Base-by-base conservation (phyloP, 2,797 vertebrate genomes). In the Poecile montanus region DNA sequence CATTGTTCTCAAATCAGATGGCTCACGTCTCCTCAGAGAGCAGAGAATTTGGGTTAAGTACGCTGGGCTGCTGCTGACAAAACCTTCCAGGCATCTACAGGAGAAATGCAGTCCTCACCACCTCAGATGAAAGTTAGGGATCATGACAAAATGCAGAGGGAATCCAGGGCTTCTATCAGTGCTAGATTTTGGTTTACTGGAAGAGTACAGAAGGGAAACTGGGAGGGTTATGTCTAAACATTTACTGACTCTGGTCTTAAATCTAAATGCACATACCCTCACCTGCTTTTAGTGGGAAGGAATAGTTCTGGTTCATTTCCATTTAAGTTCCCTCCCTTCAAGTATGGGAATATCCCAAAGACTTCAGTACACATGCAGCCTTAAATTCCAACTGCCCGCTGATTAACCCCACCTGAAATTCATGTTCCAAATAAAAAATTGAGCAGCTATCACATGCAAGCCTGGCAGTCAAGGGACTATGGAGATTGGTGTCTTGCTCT, bases 331-430 rank as follows among this genome's bases (percentile, higher is more conserved):
- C 27, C 19, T 86, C 48, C 50, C 56, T 80, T 50, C 32, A 50
- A 32, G 9, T 16, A 22, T 3, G 6, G n/a, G 34, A 70, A 23
- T 25, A 76, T 16, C 65, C 53, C 27, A 38, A 20, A 9, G 10
- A 63, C 36, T 88, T 45, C 54, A 40, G 23, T 23, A 38, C 16
- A 30, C 44, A 19, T 3, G 7, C 58, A 38, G 36, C 44, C 89
- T 88, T 50, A 91, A 92, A 89, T 62, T 83, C 87, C 56, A 88
- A 16, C 34, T 70, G 81, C 36, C 42, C 3, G 2, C 70, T 73
- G 73, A 50, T 93, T 76, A 93, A 94, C 84, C 48, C 74, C 73
- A 73, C 80, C 85, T 65, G 58, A 95, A 96, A 95, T 88, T 91
- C 89, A 26, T 71, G 89, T 88, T 79, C 42, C 66, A 63, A 73